phyloP scores from a whole-genome alignment of 2,797 vertebrate genomes.

The Dromococcyx pavoninus region DNA sequence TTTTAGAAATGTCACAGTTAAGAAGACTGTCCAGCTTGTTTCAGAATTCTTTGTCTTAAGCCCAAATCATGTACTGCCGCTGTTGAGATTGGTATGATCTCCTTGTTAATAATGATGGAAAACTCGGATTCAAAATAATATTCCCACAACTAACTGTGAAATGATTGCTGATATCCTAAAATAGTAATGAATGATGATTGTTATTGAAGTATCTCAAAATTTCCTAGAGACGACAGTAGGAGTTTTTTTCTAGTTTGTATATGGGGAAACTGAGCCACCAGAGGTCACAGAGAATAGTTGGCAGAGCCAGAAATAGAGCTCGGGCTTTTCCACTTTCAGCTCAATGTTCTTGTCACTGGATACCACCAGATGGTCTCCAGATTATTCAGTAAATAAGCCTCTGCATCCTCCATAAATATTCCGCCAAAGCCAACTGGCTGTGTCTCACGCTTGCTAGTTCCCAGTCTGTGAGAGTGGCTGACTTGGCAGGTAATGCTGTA shows the following conservation, averaged over 20 bases:
- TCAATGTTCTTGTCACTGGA: conserved; percentile 49
- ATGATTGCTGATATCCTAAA: not conserved
- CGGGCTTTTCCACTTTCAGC: conserved; percentile 56
- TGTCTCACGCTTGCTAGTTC: conserved; percentile 61
- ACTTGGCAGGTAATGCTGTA: conserved; percentile 44
- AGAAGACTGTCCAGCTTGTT: not conserved
- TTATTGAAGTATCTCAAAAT: not conserved
- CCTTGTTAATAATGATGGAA: not conserved
- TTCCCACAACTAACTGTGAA: not conserved
- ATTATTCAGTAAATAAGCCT: conserved; percentile 71
- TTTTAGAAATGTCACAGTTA: not conserved
- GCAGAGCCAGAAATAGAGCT: conserved; percentile 53
- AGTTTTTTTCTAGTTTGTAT: not conserved
- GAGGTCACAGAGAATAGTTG: conserved; percentile 40
- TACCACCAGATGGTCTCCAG: conserved; percentile 68
- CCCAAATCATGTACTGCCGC: not conserved
- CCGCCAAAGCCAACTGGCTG: conserved; percentile 61
- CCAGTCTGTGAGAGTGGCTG: conserved; percentile 49
- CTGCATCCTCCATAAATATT: conserved; percentile 69
- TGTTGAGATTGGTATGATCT: not conserved
- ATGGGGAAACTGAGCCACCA: conserved; percentile 27
- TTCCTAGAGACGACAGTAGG: not conserved
- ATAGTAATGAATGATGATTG: not conserved
- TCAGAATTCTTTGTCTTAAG: not conserved
- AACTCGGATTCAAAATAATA: not conserved